These are phyloP conservation scores for Drosophila nigrodunni DNA, from an alignment of 1,140 invertebrate genomes.

Conservation along the genomic window DNA sequence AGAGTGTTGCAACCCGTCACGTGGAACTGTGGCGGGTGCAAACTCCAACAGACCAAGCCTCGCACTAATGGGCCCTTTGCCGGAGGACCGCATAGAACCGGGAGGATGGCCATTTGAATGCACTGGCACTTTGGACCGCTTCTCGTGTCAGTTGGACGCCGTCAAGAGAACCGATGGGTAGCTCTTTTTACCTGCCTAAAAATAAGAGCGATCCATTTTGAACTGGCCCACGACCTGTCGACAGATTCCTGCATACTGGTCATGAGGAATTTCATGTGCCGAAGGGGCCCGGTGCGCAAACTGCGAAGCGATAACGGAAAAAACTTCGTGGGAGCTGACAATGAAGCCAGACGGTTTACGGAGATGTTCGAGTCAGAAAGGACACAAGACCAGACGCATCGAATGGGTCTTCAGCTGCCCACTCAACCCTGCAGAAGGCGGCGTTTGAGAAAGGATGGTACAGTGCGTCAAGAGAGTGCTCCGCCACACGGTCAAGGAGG, in stretches of 20 bases:
- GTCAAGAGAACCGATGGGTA: no score
- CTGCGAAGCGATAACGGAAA: no score
- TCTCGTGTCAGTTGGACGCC: no score
- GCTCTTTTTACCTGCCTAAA: no score
- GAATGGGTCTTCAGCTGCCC: constrained; percentile 16
- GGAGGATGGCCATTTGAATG: not conserved
- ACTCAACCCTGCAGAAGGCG: constrained; percentile 11
- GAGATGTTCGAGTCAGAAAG: not conserved
- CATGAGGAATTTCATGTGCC: no score
- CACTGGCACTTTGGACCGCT: not conserved
- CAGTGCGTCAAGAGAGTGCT: constrained; percentile 12
- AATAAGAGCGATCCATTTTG: no score
- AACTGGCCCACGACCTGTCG: no score
- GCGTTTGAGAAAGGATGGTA: constrained; percentile 13
- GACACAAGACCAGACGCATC: not conserved
- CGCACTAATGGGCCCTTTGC: not conserved
- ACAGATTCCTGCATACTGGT: no score
- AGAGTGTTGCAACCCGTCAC: no score
- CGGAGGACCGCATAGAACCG: not conserved
- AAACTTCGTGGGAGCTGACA: constrained; percentile 8
- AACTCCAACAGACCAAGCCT: not conserved
- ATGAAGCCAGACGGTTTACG: constrained; percentile 8
- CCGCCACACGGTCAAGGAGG: not conserved
- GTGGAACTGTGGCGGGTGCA: not conserved
- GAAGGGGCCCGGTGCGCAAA: no score